phyloP scores from a whole-genome alignment of 2,113 vertebrate species.

The Sarotherodon lohbergeri region DNA sequence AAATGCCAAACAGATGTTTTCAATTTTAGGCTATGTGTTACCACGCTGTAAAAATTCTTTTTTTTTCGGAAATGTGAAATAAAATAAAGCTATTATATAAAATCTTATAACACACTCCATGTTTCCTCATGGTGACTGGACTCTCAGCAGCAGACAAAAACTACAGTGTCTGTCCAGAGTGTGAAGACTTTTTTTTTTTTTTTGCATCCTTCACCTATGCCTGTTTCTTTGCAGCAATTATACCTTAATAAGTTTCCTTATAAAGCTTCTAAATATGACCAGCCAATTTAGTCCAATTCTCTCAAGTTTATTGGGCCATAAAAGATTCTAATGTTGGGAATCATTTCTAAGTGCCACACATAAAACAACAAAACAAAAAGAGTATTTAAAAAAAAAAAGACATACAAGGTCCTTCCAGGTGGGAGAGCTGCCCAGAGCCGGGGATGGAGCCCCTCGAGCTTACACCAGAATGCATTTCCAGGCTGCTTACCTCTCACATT shows the following conservation, averaged over 20 bases:
- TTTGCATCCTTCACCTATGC: slow-evolving; percentile 50
- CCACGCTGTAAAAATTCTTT: slow-evolving; percentile 63
- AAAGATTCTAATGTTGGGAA: slow-evolving; percentile 65
- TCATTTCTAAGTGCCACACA: slow-evolving; percentile 62
- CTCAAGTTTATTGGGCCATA: slow-evolving; percentile 70
- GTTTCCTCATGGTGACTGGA: slow-evolving; percentile 58
- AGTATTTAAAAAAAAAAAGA: slow-evolving; percentile 21
- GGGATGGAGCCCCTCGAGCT: slow-evolving; percentile 46
- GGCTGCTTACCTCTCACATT: slow-evolving; percentile 43
- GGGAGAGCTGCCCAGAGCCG: slow-evolving; percentile 52
- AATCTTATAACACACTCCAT: slow-evolving; percentile 53
- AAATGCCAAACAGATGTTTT: slow-evolving; percentile 73
- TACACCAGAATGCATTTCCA: slow-evolving; percentile 30
- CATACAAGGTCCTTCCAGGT: slow-evolving; percentile 50
- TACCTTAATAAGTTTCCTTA: slow-evolving; percentile 69
- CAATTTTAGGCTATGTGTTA: slow-evolving; percentile 64
- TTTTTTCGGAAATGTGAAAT: slow-evolving; percentile 71
- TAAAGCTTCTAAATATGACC: slow-evolving; percentile 68
- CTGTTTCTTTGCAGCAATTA: slow-evolving; percentile 55
- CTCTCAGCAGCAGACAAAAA: slow-evolving; percentile 46
- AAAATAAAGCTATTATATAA: slow-evolving; percentile 62
- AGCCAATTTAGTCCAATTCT: slow-evolving; percentile 66
- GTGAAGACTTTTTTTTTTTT: background rate
- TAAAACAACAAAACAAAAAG: slow-evolving; percentile 66
- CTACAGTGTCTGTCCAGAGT: slow-evolving; percentile 44